phyloP scores from a whole-genome alignment of 2,888 invertebrate genomes.

The Stratiomys singularior region DNA sequence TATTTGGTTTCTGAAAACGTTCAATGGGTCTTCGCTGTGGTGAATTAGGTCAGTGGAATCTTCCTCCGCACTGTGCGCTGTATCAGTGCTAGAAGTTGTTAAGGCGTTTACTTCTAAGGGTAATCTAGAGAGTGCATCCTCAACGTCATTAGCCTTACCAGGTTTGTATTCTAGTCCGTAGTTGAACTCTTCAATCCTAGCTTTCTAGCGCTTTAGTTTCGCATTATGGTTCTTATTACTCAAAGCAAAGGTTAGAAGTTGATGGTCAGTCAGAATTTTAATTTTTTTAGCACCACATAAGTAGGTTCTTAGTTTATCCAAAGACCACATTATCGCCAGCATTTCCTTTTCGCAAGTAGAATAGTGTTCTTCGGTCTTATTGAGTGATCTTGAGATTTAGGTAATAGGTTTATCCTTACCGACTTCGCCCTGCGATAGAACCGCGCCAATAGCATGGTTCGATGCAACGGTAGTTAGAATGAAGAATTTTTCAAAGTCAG shows the following conservation, averaged over 20 bases:
- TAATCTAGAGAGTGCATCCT: constrained; percentile 20
- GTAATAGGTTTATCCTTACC: too few relatives aligned
- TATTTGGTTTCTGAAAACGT: constrained; percentile 23
- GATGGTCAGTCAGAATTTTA: constrained; percentile 4
- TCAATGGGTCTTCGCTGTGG: constrained; percentile 18
- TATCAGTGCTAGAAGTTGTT: not conserved
- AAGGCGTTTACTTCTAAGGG: not conserved
- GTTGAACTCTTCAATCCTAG: constrained; percentile 49
- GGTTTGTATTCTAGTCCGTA: constrained; percentile 41
- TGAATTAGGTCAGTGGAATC: constrained; percentile 26
- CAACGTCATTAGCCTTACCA: constrained; percentile 18
- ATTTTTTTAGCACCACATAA: constrained; percentile 28
- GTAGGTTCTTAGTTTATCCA: constrained; percentile 36
- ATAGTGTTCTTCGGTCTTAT: too few relatives aligned
- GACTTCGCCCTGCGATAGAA: too few relatives aligned
- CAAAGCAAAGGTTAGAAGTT: constrained; percentile 1
- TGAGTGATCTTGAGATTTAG: too few relatives aligned
- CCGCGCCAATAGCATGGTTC: too few relatives aligned
- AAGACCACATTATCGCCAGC: too few relatives aligned
- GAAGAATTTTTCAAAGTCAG: too few relatives aligned
- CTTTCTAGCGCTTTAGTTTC: constrained; percentile 19
- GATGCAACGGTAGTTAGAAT: too few relatives aligned
- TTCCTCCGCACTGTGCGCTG: constrained; percentile 7
- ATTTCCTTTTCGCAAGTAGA: constrained; percentile 14
- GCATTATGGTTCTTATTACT: not conserved